A percentile compares a stretch with the other conserved stretches of the same genome.
Evolutionary conservation across 2,113 vertebrate genomes (phyloP).

Genomic region (Nannobrachium achirus): DNA sequence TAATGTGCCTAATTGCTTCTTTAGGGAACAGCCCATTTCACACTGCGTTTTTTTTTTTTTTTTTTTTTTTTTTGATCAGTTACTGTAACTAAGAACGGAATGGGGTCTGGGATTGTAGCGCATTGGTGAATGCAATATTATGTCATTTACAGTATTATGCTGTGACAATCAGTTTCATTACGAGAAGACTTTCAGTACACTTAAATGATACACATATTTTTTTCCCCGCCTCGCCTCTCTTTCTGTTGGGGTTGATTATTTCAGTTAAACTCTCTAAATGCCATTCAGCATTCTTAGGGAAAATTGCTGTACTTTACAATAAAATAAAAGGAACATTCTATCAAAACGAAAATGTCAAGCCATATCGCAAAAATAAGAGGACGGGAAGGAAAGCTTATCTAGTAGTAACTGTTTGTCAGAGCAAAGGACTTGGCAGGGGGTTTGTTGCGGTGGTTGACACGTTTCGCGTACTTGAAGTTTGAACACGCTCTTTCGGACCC

Average conservation of each 20-base stretch:
- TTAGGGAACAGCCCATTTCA: constrained; percentile 60
- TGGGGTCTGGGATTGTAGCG: constrained; percentile 16
- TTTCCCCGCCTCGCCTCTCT: constrained; percentile 16
- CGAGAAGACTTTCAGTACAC: constrained; percentile 24
- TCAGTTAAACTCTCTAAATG: constrained; percentile 39
- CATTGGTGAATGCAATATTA: constrained; percentile 25
- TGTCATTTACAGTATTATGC: constrained; percentile 61
- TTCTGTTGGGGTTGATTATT: constrained; percentile 31
- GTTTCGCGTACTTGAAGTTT: constrained; percentile 82
- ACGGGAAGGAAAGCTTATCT: constrained; percentile 24
- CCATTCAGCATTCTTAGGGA: constrained; percentile 29
- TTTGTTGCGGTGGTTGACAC: constrained; percentile 63
- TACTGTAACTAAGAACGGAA: constrained; percentile 42
- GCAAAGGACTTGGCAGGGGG: constrained; percentile 28
- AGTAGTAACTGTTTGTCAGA: constrained; percentile 46
- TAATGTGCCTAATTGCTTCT: constrained; percentile 64
- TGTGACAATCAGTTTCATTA: constrained; percentile 17
- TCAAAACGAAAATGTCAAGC: constrained; percentile 47
- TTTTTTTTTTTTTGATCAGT: constrained; percentile 26
- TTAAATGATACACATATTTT: constrained; percentile 21
- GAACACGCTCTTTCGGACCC: constrained; percentile 63
- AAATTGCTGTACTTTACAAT: too few species aligned
- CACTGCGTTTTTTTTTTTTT: constrained; percentile 35
- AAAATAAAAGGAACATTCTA: constrained; percentile 1
- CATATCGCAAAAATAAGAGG: constrained; percentile 50